phyloP scores from a whole-genome alignment of 1,140 invertebrate genomes.

The Monomorium pharaonis region DNA sequence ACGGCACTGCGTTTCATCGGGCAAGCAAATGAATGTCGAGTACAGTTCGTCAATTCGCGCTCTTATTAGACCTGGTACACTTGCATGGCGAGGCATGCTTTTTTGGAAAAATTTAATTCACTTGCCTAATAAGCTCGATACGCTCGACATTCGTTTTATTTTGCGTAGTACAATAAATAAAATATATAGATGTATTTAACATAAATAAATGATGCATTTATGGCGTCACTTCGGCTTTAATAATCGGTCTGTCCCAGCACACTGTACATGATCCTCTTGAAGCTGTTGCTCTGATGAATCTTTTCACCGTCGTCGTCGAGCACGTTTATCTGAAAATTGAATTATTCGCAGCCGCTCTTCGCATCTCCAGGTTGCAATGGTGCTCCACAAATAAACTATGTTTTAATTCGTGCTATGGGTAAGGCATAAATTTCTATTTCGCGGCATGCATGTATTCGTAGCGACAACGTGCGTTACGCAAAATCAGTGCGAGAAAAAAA shows the following conservation, averaged over 20 bases:
- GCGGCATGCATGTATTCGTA: not conserved
- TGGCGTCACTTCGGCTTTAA: conserved; percentile 82
- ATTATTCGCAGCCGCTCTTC: not conserved
- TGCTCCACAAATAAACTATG: not conserved
- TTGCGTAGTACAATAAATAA: conserved; percentile 77
- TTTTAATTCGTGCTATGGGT: not conserved
- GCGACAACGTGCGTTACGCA: not conserved
- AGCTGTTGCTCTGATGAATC: conserved; percentile 96
- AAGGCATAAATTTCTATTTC: not conserved
- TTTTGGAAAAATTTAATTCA: not conserved
- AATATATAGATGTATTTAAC: conserved; percentile 74
- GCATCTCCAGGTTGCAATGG: not conserved
- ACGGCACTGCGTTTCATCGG: conserved; percentile 27
- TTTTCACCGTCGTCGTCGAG: conserved; percentile 88
- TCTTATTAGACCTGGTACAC: not conserved
- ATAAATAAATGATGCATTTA: conserved; percentile 72
- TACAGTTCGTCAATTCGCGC: not conserved
- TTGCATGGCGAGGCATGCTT: not conserved
- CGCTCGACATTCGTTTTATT: conserved; percentile 52
- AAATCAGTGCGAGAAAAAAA: not conserved
- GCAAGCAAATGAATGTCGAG: conserved; percentile 43
- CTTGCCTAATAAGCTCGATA: not conserved
- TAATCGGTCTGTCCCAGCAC: conserved; percentile 92
- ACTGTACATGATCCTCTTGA: conserved; percentile 96
- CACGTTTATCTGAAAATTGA: conserved; percentile 86